phyloP scores from a whole-genome alignment of 2,113 vertebrate species.

The Oreotragus oreotragus region DNA sequence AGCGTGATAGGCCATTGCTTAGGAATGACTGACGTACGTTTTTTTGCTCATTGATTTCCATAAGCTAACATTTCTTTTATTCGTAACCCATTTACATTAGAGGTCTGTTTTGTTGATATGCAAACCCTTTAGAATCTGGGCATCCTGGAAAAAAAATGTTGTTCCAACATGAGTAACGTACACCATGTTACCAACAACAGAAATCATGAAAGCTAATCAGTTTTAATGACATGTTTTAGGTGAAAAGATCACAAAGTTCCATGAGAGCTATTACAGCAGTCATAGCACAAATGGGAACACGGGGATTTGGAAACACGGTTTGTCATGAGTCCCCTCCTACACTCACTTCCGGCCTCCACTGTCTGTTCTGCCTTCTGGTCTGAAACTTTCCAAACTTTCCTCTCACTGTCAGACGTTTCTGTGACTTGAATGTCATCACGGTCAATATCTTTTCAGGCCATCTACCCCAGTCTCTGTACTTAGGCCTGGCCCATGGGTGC shows the following conservation, averaged over 20 bases:
- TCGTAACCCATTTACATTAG: neutral
- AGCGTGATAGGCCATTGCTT: neutral
- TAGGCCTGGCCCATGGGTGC: neutral
- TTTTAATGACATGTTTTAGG: neutral
- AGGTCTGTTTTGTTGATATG: neutral
- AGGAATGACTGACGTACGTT: neutral
- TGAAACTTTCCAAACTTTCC: constrained; percentile 15
- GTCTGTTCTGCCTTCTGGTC: constrained; percentile 14
- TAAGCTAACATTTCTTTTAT: neutral
- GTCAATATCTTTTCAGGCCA: neutral
- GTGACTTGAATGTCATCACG: neutral
- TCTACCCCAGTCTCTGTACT: neutral
- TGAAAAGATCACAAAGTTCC: neutral
- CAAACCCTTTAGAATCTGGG: neutral
- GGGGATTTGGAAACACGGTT: neutral
- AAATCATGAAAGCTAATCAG: neutral
- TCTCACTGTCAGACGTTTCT: neutral
- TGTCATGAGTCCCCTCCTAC: neutral
- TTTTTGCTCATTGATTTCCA: constrained; percentile 20
- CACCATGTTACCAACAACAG: neutral
- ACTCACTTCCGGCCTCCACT: neutral
- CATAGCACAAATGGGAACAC: neutral
- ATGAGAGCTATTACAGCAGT: neutral
- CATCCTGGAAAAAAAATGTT: neutral
- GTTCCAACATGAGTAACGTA: neutral